Evolutionary conservation across 2,888 invertebrate species (phyloP).

Genomic region (Hanleya hanleyi): DNA sequence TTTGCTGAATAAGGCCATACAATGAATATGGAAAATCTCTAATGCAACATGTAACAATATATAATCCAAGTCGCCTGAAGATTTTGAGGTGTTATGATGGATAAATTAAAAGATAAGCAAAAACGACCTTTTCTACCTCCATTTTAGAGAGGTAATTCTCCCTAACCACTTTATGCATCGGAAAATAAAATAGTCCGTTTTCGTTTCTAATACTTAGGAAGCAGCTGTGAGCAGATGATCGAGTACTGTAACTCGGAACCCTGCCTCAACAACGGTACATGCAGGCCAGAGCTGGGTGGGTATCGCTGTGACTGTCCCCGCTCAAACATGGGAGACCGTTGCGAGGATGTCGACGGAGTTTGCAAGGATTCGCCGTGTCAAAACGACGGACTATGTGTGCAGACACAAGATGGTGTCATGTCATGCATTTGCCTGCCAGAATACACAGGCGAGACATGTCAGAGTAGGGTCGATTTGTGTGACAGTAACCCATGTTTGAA

Average conservation of each 20-base stretch:
- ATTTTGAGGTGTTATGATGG: too few relatives aligned
- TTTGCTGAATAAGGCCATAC: background rate
- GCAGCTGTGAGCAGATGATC: background rate
- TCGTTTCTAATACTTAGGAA: background rate
- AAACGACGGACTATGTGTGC: background rate
- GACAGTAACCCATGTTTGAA: background rate
- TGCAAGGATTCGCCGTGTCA: background rate
- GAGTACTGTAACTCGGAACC: background rate
- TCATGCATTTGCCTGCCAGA: background rate
- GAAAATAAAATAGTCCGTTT: background rate
- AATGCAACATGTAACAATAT: too few relatives aligned
- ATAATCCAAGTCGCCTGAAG: too few relatives aligned
- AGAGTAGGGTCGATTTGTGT: background rate
- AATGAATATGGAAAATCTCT: background rate
- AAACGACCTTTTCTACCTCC: too few relatives aligned
- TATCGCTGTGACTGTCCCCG: background rate
- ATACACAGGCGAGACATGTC: background rate
- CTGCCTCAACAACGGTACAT: conserved; percentile 1
- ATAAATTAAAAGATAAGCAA: too few relatives aligned
- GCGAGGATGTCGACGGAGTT: background rate
- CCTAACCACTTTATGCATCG: too few relatives aligned
- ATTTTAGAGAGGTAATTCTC: too few relatives aligned
- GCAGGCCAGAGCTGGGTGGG: background rate
- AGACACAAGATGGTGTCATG: too few relatives aligned
- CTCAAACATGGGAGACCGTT: background rate